These are phyloP conservation scores for Craterocephalus amniculus DNA, from an alignment of 2,797 vertebrate species.

Conservation along the genomic window DNA sequence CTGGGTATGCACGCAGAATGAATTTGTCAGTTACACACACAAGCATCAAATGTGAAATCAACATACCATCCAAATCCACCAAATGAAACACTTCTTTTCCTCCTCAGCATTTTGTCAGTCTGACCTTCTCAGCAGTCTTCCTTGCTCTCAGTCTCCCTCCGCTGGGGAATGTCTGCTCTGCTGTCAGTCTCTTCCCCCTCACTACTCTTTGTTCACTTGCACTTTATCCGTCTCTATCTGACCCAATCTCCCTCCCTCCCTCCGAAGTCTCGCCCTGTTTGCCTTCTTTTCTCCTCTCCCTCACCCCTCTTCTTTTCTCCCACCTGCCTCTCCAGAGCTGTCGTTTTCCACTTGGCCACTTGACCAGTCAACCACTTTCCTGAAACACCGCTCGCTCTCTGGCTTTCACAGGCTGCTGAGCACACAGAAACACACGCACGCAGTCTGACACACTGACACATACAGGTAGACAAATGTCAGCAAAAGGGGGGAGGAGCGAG, in stretches of 20 bases:
- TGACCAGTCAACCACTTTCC: conserved; percentile 45
- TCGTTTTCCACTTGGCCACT: conserved; percentile 42
- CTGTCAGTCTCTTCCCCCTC: conserved; percentile 37
- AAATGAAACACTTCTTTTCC: conserved; percentile 94
- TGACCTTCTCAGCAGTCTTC: conserved; percentile 50
- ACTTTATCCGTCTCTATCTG: conserved; percentile 47
- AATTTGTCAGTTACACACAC: conserved; percentile 4
- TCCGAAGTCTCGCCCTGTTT: conserved; percentile 26
- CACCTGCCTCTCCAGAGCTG: conserved; percentile 34
- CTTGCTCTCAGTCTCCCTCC: conserved; percentile 46
- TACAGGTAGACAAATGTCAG: conserved; percentile 49
- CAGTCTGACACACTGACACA: conserved; percentile 32
- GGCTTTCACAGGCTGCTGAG: conserved; percentile 46
- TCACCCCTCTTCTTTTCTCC: conserved; percentile 19
- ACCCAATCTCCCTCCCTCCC: conserved; percentile 24
- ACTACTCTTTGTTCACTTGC: conserved; percentile 34
- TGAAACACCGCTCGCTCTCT: conserved; percentile 33
- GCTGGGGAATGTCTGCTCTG: conserved; percentile 40
- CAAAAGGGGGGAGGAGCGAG: conserved; percentile 45
- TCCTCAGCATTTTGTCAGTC: conserved; percentile 86
- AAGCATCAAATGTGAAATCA: conserved; percentile 28
- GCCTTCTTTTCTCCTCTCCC: conserved; percentile 19
- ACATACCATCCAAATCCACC: conserved; percentile 96
- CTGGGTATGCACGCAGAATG: neutral
- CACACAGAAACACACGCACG: conserved; percentile 23